A percentile compares a stretch with the other conserved stretches of the same genome.
phyloP scores from a whole-genome alignment of 2,888 invertebrate genomes.

The Sabatieria punctata region DNA sequence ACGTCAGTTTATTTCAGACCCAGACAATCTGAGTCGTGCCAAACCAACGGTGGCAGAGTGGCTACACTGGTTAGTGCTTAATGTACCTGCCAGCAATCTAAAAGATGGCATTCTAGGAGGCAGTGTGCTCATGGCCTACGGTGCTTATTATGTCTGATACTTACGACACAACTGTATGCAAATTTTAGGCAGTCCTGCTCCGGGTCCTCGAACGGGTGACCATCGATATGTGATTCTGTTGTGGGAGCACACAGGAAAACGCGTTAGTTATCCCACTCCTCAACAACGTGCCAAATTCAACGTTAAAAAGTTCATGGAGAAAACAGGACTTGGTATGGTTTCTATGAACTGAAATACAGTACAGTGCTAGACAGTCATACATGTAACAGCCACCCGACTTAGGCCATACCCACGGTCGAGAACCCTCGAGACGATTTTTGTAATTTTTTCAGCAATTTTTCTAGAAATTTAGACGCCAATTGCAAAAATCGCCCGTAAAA shows the following conservation, averaged over 20 bases:
- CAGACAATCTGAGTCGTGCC: slow-evolving; percentile 29
- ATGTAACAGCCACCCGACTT: no score
- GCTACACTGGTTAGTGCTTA: slow-evolving; percentile 29
- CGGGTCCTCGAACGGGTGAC: slow-evolving; percentile 27
- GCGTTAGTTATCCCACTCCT: slow-evolving; percentile 20
- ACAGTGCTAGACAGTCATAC: no score
- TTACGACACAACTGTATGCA: not conserved
- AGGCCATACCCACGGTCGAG: no score
- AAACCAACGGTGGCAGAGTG: slow-evolving; percentile 31
- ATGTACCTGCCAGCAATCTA: slow-evolving; percentile 29
- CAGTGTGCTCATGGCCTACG: slow-evolving; percentile 9
- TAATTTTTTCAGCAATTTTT: no score
- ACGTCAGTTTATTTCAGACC: slow-evolving; percentile 26
- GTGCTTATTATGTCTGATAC: not conserved
- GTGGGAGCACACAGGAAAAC: slow-evolving; percentile 26
- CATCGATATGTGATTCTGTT: slow-evolving; percentile 24
- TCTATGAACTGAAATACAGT: no score
- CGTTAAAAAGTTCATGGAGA: slow-evolving; percentile 28
- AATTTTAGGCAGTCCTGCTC: slow-evolving; percentile 19
- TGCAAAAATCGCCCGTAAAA: no score
- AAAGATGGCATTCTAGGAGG: slow-evolving; percentile 31
- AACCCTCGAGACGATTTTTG: no score
- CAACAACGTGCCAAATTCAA: slow-evolving; percentile 26
- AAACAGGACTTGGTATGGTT: slow-evolving; percentile 28
- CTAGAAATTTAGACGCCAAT: no score